These are phyloP conservation scores for Yponomeuta evonymella DNA, from an alignment of 2,888 invertebrate genomes.

Conservation along the genomic window DNA sequence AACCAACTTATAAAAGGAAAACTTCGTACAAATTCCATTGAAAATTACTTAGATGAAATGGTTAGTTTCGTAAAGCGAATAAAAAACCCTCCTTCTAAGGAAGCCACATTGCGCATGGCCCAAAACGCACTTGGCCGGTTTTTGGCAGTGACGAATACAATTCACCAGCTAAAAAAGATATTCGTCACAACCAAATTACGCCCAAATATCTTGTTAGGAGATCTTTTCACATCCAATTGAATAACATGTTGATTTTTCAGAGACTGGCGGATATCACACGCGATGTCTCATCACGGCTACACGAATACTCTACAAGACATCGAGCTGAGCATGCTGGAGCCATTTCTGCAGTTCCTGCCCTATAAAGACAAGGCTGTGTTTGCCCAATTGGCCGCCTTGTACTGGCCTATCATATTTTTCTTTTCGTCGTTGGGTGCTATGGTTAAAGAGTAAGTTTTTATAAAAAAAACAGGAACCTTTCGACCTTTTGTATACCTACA, in stretches of 20 bases:
- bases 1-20: too few relatives aligned
- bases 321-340: conserved; percentile 83
- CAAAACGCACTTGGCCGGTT: too few relatives aligned
- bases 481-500: too few relatives aligned
- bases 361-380: conserved; percentile 70
- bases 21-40: too few relatives aligned
- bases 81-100: too few relatives aligned
- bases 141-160: too few relatives aligned
- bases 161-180: too few relatives aligned
- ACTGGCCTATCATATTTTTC: conserved; percentile 67
- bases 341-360: conserved; percentile 81
- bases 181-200: too few relatives aligned
- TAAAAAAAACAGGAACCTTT: too few relatives aligned
- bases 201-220: neutral
- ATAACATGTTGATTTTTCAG: conserved; percentile 35
- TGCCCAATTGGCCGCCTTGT: conserved; percentile 72
- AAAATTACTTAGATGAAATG: too few relatives aligned
- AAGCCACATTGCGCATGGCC: too few relatives aligned
- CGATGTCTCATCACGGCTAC: conserved; percentile 86
- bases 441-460: conserved; percentile 60
- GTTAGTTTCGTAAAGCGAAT: too few relatives aligned
- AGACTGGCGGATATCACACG: conserved; percentile 87
- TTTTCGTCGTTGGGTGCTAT: conserved; percentile 40
- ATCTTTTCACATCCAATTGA: conserved; percentile 6
- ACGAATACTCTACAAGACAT: conserved; percentile 87